A percentile compares a stretch with the other conserved stretches of the same genome.
These are phyloP conservation scores for Micropoecilia bifurca DNA, from an alignment of 2,797 vertebrate species.

Conservation along the genomic window DNA sequence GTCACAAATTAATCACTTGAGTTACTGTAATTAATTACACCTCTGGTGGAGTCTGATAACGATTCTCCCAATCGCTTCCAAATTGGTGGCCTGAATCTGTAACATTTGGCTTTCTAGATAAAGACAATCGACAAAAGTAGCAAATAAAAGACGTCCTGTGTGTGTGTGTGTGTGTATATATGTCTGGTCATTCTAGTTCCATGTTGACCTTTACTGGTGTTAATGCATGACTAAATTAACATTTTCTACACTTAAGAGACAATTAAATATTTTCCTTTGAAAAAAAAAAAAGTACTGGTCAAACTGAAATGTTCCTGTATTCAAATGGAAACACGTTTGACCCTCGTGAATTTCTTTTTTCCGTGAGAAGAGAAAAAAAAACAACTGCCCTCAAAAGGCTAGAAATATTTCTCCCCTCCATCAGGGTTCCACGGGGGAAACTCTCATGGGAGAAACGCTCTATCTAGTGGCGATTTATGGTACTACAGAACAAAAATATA, in stretches of 20 bases:
- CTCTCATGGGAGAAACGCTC: constrained; percentile 74
- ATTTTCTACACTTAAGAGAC: constrained; percentile 4
- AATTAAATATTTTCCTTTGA: neutral
- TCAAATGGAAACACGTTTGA: constrained; percentile 1
- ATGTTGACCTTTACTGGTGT: neutral
- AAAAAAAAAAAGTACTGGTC: neutral
- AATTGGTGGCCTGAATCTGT: constrained; percentile 69
- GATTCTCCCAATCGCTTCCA: constrained; percentile 57
- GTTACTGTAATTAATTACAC: constrained; percentile 74
- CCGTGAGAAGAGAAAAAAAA: constrained; percentile 5
- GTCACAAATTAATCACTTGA: constrained; percentile 75
- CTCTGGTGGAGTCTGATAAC: constrained; percentile 70
- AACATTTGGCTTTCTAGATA: constrained; percentile 64
- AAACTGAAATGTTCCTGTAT: neutral
- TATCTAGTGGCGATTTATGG: constrained; percentile 71
- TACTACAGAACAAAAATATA: constrained; percentile 45
- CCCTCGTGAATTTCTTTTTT: constrained; percentile 6
- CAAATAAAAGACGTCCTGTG: constrained; percentile 1
- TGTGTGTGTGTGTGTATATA: too few species aligned
- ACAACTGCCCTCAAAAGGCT: constrained; percentile 6
- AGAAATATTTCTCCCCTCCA: constrained; percentile 50
- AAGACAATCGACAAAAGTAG: constrained; percentile 46
- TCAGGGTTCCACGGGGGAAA: constrained; percentile 35
- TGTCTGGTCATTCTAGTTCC: neutral
- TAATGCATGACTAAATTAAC: constrained; percentile 7